phyloP scores from a whole-genome alignment of 2,888 invertebrate species.

The Phengaris arion region DNA sequence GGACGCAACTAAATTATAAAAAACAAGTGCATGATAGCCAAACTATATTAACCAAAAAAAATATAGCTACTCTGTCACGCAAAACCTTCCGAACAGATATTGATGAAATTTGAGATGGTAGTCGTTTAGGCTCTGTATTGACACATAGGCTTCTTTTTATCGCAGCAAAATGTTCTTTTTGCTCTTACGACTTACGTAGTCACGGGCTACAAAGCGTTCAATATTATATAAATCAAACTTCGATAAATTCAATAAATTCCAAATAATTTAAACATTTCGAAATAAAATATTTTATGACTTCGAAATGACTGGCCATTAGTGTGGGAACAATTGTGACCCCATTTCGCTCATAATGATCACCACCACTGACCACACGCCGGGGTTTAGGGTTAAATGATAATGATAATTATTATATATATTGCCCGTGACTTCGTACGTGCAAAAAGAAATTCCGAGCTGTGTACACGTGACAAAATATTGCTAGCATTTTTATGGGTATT shows the following conservation, averaged over 20 bases:
- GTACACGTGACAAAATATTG: no score
- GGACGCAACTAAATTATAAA: no score
- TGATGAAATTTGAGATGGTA: no score
- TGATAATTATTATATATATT: background rate
- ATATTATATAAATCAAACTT: background rate
- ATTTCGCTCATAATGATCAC: background rate
- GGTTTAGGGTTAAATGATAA: constrained; percentile 6
- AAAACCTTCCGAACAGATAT: no score
- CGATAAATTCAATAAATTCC: background rate
- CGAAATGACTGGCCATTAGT: constrained; percentile 1
- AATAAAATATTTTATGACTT: constrained; percentile 8
- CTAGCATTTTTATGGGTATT: no score
- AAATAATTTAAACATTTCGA: background rate
- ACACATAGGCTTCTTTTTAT: no score
- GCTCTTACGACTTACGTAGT: no score
- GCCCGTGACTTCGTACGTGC: background rate
- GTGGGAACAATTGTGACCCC: constrained; percentile 12
- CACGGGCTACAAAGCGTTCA: background rate
- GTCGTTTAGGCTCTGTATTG: no score
- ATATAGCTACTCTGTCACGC: no score
- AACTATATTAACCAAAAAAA: no score
- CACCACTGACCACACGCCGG: background rate
- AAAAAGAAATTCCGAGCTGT: background rate
- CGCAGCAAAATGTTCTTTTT: no score
- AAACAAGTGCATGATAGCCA: no score